A percentile compares a stretch with the other conserved stretches of the same genome.
phyloP scores from a whole-genome alignment of 2,113 vertebrate species.

The Probosciger aterrimus region DNA sequence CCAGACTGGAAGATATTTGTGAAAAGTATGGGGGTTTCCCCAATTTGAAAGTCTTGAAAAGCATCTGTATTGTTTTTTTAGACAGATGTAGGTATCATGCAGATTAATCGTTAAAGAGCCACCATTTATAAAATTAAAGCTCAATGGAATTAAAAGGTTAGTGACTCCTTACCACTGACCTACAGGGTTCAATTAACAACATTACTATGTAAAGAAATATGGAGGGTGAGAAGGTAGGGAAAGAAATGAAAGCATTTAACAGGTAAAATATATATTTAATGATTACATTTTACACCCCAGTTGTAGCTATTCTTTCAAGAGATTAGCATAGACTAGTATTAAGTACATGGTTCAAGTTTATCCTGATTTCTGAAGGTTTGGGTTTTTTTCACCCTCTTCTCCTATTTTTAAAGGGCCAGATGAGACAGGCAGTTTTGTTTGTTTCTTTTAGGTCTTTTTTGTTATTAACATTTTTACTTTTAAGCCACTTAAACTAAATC shows the following conservation, averaged over 20 bases:
- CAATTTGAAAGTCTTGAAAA: not conserved
- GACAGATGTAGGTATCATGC: not conserved
- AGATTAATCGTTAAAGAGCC: not conserved
- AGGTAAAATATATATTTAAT: not conserved
- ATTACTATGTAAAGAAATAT: not conserved
- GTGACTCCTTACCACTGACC: not conserved
- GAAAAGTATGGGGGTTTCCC: fast-evolving
- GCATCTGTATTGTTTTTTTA: not conserved
- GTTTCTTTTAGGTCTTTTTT: not conserved
- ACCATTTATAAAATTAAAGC: not conserved
- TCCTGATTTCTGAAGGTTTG: not conserved
- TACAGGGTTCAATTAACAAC: not conserved
- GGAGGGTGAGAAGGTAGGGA: not conserved
- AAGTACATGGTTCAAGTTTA: not conserved
- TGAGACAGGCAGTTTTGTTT: not conserved
- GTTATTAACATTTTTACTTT: not conserved
- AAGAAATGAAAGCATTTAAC: not conserved
- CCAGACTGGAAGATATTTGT: not conserved
- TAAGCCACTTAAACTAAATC: conserved; percentile 24
- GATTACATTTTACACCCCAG: not conserved
- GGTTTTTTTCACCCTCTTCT: fast-evolving
- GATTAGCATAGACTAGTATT: not conserved
- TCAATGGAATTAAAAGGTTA: not conserved
- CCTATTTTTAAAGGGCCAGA: not conserved
- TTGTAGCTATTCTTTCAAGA: not conserved